phyloP scores from a whole-genome alignment of 2,113 vertebrate species.

The Chionomys nivalis region DNA sequence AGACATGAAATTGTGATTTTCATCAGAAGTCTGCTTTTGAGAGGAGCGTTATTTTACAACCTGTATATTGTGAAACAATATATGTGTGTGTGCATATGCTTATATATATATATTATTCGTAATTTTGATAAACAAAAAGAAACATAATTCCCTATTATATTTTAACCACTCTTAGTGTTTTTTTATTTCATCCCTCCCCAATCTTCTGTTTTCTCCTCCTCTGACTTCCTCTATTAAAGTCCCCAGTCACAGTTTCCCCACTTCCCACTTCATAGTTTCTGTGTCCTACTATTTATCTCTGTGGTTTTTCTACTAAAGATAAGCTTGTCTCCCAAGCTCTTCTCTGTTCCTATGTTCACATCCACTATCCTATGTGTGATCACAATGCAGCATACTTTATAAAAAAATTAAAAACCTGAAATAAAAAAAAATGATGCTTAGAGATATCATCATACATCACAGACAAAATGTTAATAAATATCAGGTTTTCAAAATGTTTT shows the following conservation, averaged over 20 bases:
- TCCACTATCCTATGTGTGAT: not conserved
- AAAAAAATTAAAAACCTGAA: not conserved
- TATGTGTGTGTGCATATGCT: too few relatives aligned
- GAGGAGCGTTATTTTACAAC: not conserved
- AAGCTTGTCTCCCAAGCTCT: not conserved
- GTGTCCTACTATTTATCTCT: not conserved
- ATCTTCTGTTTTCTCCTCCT: not conserved
- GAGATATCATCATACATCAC: not conserved
- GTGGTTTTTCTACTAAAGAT: not conserved
- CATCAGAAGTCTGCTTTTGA: not conserved
- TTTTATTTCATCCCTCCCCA: not conserved
- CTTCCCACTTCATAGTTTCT: not conserved
- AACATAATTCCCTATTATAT: not conserved
- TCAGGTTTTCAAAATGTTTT: conserved; percentile 26
- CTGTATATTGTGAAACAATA: too few relatives aligned
- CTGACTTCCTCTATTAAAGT: not conserved
- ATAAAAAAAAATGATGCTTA: not conserved
- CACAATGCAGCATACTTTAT: not conserved
- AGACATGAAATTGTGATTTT: not conserved
- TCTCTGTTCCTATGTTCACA: not conserved
- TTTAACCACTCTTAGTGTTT: not conserved
- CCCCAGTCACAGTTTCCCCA: not conserved
- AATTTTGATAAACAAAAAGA: not conserved
- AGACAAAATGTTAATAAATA: not conserved
- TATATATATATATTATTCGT: not conserved